Evolutionary conservation across 1,140 invertebrate species (phyloP), one percentile per base, ranked within the genome.

Genomic region (Eumeta japonica): DNA sequence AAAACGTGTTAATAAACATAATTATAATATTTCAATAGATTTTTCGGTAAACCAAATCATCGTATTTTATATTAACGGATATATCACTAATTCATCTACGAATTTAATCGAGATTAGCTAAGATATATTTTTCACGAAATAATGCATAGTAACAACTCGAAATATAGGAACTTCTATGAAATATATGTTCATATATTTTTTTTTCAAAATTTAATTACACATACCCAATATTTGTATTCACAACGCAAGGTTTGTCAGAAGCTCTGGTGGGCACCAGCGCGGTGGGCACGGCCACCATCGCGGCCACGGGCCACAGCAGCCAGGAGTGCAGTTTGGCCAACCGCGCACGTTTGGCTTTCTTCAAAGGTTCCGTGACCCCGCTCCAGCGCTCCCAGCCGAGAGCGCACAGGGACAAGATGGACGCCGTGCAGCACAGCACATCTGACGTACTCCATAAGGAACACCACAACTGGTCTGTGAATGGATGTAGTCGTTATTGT

Each of bases 381-480:
- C 78, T 73, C 61, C 82, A 84, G 0, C 83, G 65, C 57, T 86
- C 84, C 43, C 84, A 76, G 17, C 79, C 81, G 10, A 85, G 77
- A 5, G 75, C 77, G 48, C 82, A 83, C 3, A 85, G 68, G 9
- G 81, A 83, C 10, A 83, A 62, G 38, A 85, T 85, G 14, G 79
- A 82, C 1, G 83, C 82, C 2, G 81, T 84, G 52, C 83, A 83
- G 55, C 81, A 83, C 1, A 84, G 55, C 7, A 85, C 82, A 54
- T 84, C 82, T 16, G 81, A 56, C 0, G 79, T 78, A 10, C 79
- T 78, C 83, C 83, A 85, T 17, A 77, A 65, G 9, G 75, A 67
- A 48, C 84, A 86, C 34, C 83, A 70, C 1, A 61, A 51, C 20
- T 66, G 58, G 19, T 79, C 80, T 65, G 77, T 55, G 48, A 75